Conservation (phyloP, 2,797 vertebrate species). For the Premnoplex brunnescens region DNA sequence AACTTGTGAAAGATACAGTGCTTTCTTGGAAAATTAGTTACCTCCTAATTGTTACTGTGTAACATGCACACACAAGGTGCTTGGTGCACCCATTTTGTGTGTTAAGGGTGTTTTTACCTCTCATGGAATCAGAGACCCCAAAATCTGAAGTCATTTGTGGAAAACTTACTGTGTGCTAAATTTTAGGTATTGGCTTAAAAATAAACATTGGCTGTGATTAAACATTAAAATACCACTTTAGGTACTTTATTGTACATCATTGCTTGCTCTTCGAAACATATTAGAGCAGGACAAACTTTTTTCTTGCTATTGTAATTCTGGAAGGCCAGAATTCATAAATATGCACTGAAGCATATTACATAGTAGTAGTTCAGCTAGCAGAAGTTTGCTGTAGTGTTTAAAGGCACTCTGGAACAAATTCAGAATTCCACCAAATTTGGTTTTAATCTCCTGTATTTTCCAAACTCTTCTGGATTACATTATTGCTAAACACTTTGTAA, state of each 20-base stretch:
- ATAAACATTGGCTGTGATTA: neutral
- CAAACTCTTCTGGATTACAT: constrained; percentile 8
- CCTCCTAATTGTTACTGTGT: neutral
- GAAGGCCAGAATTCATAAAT: neutral
- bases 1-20: neutral
- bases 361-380: neutral
- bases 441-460: constrained; percentile 4
- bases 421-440: neutral
- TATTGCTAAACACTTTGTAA: neutral
- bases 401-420: neutral
- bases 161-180: neutral
- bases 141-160: neutral
- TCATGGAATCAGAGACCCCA: neutral
- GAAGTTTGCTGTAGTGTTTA: neutral
- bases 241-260: neutral
- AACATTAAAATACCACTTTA: neutral
- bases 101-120: neutral
- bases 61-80: neutral
- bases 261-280: neutral
- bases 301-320: neutral
- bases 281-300: neutral
- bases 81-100: neutral
- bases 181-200: neutral
- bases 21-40: neutral
- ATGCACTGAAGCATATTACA: neutral